These are phyloP conservation scores for Onychorhynchus coronatus DNA, from an alignment of 2,113 vertebrate species.

Conservation along the genomic window DNA sequence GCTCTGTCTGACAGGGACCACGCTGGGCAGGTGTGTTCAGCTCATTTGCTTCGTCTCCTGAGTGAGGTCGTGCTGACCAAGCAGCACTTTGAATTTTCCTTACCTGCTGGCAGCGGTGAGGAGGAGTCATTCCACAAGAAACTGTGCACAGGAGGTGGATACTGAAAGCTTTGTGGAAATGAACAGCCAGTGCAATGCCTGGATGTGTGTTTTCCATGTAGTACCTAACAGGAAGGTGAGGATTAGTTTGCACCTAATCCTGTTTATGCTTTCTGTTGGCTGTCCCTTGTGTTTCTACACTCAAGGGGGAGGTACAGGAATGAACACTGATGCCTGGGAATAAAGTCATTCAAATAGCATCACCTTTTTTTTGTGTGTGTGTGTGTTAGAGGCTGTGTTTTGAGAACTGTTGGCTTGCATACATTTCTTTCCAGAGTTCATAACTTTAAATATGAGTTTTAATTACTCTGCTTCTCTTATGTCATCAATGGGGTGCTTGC, in stretches of 20 bases:
- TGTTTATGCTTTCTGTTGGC: background rate
- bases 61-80: background rate
- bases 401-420: background rate
- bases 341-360: background rate
- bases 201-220: background rate
- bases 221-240: background rate
- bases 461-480: background rate
- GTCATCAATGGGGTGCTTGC: accelerated
- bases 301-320: background rate
- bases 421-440: background rate
- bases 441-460: background rate
- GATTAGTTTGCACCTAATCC: background rate
- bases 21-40: background rate
- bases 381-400: background rate
- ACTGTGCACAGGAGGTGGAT: background rate
- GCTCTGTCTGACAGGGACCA: background rate
- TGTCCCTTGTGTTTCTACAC: background rate
- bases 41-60: background rate
- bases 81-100: background rate
- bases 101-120: background rate
- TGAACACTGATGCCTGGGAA: background rate
- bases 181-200: background rate
- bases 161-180: background rate
- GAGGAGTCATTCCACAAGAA: background rate
- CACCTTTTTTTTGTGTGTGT: background rate